Evolutionary conservation across 1,140 invertebrate species (phyloP).

Genomic region (Orussus abietinus): DNA sequence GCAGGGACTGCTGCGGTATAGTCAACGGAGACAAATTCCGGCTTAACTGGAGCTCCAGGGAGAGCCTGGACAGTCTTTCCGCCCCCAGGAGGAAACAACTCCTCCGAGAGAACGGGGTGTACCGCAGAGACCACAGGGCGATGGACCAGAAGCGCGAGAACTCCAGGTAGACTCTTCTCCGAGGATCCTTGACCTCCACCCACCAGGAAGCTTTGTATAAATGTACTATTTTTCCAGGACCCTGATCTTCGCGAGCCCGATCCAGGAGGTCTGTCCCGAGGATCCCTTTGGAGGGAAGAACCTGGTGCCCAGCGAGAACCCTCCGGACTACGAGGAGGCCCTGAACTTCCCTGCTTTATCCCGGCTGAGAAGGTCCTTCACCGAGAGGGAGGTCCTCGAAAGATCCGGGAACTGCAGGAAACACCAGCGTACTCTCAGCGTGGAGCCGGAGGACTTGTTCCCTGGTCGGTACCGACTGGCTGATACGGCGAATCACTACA

Average conservation of each 20-base stretch:
- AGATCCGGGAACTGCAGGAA: constrained; percentile 14
- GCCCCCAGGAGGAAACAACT: not conserved
- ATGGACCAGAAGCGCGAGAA: constrained; percentile 16
- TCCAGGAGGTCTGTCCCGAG: constrained; percentile 57
- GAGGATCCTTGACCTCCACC: no score
- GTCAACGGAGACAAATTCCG: not conserved
- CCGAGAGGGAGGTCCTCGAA: constrained; percentile 13
- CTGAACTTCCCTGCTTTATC: constrained; percentile 53
- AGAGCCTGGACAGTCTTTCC: constrained; percentile 12
- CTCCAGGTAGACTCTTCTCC: constrained; percentile 23
- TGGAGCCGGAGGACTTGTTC: constrained; percentile 25
- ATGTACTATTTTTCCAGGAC: constrained; percentile 28
- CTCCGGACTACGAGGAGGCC: constrained; percentile 54
- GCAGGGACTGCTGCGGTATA: not conserved
- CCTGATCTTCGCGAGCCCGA: constrained; percentile 61
- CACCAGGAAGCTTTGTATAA: not conserved
- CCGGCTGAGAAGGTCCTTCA: constrained; percentile 53
- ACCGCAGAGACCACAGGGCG: no score
- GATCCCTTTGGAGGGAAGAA: constrained; percentile 60
- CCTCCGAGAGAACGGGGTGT: no score
- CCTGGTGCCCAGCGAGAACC: constrained; percentile 49
- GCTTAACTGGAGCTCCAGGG: constrained; percentile 21
- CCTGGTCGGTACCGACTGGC: constrained; percentile 2
- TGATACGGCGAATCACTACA: constrained; percentile 2
- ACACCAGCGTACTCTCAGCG: constrained; percentile 26